A percentile compares a stretch with the other conserved stretches of the same genome.
These are phyloP conservation scores for Kradibia gibbosae DNA, from an alignment of 1,140 invertebrate genomes.

Conservation along the genomic window DNA sequence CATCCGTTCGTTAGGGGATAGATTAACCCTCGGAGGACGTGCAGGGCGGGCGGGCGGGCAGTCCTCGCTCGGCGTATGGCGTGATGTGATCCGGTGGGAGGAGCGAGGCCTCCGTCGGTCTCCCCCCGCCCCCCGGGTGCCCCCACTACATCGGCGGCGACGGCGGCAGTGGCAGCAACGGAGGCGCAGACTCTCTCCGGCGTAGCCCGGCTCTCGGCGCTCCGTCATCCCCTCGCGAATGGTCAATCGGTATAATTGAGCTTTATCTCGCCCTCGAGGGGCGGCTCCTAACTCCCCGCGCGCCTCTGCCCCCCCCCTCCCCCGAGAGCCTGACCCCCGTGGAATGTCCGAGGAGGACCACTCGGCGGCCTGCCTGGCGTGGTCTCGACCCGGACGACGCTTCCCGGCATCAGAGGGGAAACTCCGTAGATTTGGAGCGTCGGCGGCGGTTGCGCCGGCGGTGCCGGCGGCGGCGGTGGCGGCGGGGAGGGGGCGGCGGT, in stretches of 20 bases:
- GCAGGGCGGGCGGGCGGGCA: slow-evolving; percentile 57
- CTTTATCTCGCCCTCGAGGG: slow-evolving; percentile 63
- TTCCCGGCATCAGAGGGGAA: too few relatives aligned
- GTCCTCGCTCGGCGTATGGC: slow-evolving; percentile 54
- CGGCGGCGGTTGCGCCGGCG: too few relatives aligned
- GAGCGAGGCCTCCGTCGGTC: slow-evolving; percentile 65
- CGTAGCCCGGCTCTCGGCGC: not conserved
- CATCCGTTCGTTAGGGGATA: slow-evolving; percentile 52
- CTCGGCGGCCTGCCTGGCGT: not conserved
- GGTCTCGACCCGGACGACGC: not conserved
- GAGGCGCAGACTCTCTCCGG: not conserved
- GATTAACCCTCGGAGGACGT: slow-evolving; percentile 48
- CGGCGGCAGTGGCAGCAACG: not conserved
- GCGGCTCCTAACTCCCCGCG: slow-evolving; percentile 56
- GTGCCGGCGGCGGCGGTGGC: too few relatives aligned
- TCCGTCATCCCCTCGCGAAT: slow-evolving; percentile 57
- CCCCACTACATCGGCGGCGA: not conserved
- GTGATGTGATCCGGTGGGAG: slow-evolving; percentile 67
- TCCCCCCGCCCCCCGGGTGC: not conserved
- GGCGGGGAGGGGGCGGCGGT: too few relatives aligned
- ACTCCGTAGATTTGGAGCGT: too few relatives aligned
- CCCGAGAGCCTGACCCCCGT: not conserved
- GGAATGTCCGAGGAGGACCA: slow-evolving; percentile 23
- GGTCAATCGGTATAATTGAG: slow-evolving; percentile 68
- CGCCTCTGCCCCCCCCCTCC: slow-evolving; percentile 47